Percentiles rank a stretch among this genome's conserved stretches.
Conservation (phyloP, 2,888 invertebrate genomes). For the Endomychus coccineus region DNA sequence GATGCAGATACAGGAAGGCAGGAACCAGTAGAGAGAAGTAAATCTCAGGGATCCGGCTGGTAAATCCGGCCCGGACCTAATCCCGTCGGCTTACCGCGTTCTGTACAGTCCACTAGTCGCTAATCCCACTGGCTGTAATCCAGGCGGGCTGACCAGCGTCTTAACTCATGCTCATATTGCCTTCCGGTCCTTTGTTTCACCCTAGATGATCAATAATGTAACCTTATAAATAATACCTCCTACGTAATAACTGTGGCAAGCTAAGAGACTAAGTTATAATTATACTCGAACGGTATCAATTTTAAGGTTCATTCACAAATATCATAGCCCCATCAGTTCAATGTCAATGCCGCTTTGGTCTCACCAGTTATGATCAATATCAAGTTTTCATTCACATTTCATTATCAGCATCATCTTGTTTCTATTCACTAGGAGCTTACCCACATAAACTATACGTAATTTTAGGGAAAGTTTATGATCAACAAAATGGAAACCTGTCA, state of each 20-base stretch:
- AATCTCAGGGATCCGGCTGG: conserved; percentile 44
- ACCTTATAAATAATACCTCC: conserved; percentile 44
- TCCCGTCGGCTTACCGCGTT: conserved; percentile 45
- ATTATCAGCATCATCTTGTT: no score
- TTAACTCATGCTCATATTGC: conserved; percentile 46
- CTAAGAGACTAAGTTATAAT: no score
- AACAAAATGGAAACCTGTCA: no score
- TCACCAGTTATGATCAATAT: no score
- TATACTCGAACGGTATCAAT: no score
- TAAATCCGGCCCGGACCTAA: conserved; percentile 43
- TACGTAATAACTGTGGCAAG: conserved; percentile 15
- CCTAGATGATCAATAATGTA: conserved; percentile 45
- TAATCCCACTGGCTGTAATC: conserved; percentile 46
- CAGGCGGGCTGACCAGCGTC: conserved; percentile 46
- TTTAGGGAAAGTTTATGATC: no score
- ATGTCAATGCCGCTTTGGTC: no score
- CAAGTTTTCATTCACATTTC: no score
- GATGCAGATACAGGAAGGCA: conserved; percentile 40
- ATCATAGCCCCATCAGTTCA: no score
- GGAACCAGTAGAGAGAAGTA: conserved; percentile 21
- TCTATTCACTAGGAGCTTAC: no score
- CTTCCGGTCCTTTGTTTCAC: conserved; percentile 44
- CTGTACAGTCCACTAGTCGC: conserved; percentile 46
- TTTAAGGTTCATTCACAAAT: no score
- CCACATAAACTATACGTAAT: no score